Evolutionary conservation across 53 echinoderm and acorn worm species (phyloP).

Genomic region (Arbacia lixula): DNA sequence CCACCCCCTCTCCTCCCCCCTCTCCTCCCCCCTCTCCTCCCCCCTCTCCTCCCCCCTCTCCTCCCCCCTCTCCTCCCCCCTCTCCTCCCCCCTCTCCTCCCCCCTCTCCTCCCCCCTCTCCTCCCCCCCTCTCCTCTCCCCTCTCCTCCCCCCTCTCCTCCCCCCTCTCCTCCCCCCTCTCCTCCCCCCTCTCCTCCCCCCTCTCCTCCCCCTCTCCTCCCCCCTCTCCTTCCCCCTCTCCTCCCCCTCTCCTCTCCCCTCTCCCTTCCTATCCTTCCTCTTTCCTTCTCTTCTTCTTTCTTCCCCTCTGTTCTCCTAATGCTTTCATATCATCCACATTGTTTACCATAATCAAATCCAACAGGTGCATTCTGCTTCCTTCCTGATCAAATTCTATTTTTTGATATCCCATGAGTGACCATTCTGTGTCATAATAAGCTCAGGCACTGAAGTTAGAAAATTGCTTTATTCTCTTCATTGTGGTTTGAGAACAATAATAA

Average conservation of each 20-base stretch:
- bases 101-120: background rate
- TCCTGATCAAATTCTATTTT: too few species aligned
- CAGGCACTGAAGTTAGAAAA: too few species aligned
- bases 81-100: background rate
- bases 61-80: too few species aligned
- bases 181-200: background rate
- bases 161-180: background rate
- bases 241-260: background rate
- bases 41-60: too few species aligned
- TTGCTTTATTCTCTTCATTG: too few species aligned
- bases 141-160: background rate
- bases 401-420: too few species aligned
- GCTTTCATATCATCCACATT: background rate
- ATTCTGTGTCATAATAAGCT: too few species aligned
- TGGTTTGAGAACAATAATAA: too few species aligned
- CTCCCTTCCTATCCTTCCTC: slow-evolving; percentile 1
- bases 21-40: too few species aligned
- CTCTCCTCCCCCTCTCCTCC: background rate
- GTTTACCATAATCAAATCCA: background rate
- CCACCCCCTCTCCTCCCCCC: too few species aligned
- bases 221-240: background rate
- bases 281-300: background rate
- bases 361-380: too few species aligned
- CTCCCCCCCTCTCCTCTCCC: background rate
- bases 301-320: background rate